phyloP scores from a whole-genome alignment of 2,888 invertebrate species.

The Morpho deidamia region DNA sequence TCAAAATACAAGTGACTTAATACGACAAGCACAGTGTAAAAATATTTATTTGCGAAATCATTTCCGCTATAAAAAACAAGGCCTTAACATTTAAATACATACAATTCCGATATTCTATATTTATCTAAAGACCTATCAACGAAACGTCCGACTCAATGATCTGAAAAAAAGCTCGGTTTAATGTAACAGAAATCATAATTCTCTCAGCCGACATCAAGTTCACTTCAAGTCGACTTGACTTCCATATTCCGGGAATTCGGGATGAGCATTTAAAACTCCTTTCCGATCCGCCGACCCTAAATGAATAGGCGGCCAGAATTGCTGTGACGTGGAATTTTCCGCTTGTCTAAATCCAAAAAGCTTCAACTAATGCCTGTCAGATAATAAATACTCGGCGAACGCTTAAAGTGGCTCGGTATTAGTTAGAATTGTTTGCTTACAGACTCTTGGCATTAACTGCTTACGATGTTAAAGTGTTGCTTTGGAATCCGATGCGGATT shows the following conservation, averaged over 20 bases:
- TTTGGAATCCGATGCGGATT: not conserved
- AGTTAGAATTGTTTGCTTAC: constrained; percentile 19
- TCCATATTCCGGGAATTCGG: constrained; percentile 17
- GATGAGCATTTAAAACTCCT: constrained; percentile 27
- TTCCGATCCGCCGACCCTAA: constrained; percentile 23
- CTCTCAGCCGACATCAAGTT: not conserved
- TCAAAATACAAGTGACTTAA: no score
- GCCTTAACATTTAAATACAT: no score
- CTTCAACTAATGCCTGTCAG: constrained; percentile 23
- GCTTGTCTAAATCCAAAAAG: constrained; percentile 26
- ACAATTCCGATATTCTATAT: no score
- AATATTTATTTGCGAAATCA: no score
- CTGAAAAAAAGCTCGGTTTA: not conserved
- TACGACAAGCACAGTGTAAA: no score
- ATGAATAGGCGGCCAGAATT: constrained; percentile 23
- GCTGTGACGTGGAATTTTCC: constrained; percentile 28
- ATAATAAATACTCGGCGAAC: constrained; percentile 23
- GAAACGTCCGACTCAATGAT: not conserved
- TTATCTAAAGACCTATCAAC: not conserved
- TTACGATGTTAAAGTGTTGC: constrained; percentile 1
- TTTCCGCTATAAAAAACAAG: no score
- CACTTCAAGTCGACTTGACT: constrained; percentile 17
- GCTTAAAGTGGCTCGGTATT: constrained; percentile 18
- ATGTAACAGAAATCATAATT: constrained; percentile 1
- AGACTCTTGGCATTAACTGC: constrained; percentile 1